Conservation (phyloP, 92 coral and sea anemone species). For the Scolanthus callimorphus region DNA sequence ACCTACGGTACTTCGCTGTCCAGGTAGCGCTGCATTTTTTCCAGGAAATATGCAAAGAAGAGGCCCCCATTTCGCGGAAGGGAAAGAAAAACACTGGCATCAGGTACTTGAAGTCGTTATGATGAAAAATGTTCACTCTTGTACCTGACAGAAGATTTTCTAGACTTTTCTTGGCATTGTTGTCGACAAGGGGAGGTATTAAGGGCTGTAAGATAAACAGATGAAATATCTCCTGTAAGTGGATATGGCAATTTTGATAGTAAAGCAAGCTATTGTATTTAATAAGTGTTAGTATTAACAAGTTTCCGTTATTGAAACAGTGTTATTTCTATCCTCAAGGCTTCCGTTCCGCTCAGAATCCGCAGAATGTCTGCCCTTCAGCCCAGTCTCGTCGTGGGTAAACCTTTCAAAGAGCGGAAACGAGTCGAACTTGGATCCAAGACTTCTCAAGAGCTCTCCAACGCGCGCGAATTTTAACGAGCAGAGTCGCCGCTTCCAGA, state of each 20-base stretch:
- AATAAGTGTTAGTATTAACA: too few species aligned
- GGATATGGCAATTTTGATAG: too few species aligned
- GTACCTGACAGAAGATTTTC: too few species aligned
- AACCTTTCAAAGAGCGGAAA: conserved; percentile 61
- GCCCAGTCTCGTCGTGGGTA: conserved; percentile 84
- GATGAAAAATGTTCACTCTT: too few species aligned
- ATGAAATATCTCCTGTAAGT: too few species aligned
- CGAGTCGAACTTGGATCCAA: conserved; percentile 60
- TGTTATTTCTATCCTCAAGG: too few species aligned
- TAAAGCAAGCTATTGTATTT: too few species aligned
- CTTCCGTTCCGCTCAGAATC: conserved; percentile 59
- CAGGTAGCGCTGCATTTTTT: conserved; percentile 87
- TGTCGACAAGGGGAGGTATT: too few species aligned
- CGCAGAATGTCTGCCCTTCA: conserved; percentile 31
- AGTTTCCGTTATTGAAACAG: too few species aligned
- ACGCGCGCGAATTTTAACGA: conserved; percentile 86
- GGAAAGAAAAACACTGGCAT: conserved; percentile 13
- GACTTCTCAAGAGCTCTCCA: conserved; percentile 65
- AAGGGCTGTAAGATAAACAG: too few species aligned
- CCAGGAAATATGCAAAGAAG: conserved; percentile 75
- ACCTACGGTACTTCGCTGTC: conserved; percentile 76
- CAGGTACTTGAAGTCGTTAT: too few species aligned
- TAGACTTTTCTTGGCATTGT: too few species aligned
- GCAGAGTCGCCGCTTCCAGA: conserved; percentile 77
- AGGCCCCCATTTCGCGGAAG: conserved; percentile 52